A percentile compares a stretch with the other conserved stretches of the same genome.
phyloP scores from a whole-genome alignment of 2,797 vertebrate genomes.

The Semaprochilodus insignis region DNA sequence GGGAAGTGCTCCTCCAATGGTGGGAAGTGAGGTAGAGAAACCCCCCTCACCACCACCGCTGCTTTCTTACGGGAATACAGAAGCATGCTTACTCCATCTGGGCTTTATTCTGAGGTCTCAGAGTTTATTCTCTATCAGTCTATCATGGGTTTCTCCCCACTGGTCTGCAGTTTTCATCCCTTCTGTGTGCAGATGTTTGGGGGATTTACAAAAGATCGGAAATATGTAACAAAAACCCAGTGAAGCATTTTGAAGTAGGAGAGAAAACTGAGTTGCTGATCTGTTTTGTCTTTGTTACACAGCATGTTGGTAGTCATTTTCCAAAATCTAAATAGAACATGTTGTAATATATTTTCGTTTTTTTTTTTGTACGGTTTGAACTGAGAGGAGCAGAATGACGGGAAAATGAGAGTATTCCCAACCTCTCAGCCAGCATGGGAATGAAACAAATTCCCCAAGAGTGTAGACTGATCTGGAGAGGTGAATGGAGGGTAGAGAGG shows the following conservation, averaged over 20 bases:
- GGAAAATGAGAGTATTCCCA: background rate
- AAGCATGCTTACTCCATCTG: constrained; percentile 45
- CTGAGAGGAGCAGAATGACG: background rate
- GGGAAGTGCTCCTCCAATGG: constrained; percentile 75
- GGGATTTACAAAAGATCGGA: constrained; percentile 4
- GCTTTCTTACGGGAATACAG: constrained; percentile 71
- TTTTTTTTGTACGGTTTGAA: background rate
- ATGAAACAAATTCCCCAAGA: constrained; percentile 4
- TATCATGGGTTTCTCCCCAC: background rate
- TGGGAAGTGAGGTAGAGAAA: constrained; percentile 71
- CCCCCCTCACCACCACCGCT: background rate
- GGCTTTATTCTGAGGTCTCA: constrained; percentile 1
- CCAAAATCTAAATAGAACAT: background rate
- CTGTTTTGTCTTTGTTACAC: background rate
- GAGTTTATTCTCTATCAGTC: constrained; percentile 5
- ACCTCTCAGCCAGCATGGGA: constrained; percentile 7
- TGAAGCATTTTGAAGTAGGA: background rate
- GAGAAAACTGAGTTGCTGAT: background rate
- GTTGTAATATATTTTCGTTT: background rate
- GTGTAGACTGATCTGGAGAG: constrained; percentile 11
- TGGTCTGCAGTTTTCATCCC: background rate
- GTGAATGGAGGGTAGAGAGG: constrained; percentile 20
- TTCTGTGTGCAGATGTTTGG: background rate
- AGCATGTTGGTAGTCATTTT: background rate
- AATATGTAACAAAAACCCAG: background rate